Evolutionary conservation across 2,888 invertebrate species (phyloP).

Genomic region (Tetramorium bicarinatum): DNA sequence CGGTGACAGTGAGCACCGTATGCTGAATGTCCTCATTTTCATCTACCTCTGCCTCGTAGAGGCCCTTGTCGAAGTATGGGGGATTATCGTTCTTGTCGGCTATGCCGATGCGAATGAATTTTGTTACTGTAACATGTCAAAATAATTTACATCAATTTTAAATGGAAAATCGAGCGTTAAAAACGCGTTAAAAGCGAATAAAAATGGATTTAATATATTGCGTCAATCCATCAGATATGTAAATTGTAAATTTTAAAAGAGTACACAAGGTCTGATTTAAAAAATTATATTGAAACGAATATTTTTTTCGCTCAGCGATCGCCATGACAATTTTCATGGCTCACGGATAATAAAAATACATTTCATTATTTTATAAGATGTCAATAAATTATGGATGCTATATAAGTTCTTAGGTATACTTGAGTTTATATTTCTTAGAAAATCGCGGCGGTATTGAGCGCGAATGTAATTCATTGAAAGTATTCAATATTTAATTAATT

Average conservation of each 20-base stretch:
- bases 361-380: background rate
- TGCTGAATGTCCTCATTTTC: slow-evolving; percentile 99
- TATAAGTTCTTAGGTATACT: background rate
- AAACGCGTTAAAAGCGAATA: background rate
- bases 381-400: background rate
- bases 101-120: slow-evolving; percentile 99
- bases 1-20: slow-evolving; percentile 98
- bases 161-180: background rate
- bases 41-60: slow-evolving; percentile 98
- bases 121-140: slow-evolving; percentile 93
- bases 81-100: slow-evolving; percentile 99
- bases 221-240: background rate
- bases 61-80: slow-evolving; percentile 98
- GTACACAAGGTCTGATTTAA: background rate
- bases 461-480: background rate
- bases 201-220: no score
- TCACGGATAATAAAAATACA: background rate
- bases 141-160: background rate
- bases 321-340: background rate
- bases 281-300: background rate
- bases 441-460: no score
- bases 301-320: background rate
- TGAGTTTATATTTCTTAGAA: background rate
- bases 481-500: slow-evolving; percentile 3
- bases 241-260: background rate